A percentile compares a stretch with the other conserved stretches of the same genome.
phyloP scores from a whole-genome alignment of 2,113 vertebrate genomes.

The Tachysurus fulvidraco region DNA sequence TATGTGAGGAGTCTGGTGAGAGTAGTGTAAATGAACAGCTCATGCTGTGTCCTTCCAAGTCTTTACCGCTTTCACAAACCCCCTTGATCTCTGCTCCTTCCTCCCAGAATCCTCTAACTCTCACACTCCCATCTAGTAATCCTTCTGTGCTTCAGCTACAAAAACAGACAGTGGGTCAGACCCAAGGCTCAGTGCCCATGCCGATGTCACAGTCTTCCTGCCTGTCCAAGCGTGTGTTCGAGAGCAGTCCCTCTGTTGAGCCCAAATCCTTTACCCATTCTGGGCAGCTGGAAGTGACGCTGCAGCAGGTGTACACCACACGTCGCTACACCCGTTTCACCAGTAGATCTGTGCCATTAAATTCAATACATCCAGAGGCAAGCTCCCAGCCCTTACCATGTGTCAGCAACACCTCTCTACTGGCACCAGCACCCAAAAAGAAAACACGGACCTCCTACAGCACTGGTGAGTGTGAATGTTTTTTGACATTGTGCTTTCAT shows the following conservation, averaged over 20 bases:
- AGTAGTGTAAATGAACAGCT: slow-evolving; percentile 41
- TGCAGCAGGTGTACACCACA: slow-evolving; percentile 61
- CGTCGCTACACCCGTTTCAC: slow-evolving; percentile 67
- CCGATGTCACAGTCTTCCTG: slow-evolving; percentile 26
- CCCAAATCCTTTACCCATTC: slow-evolving; percentile 21
- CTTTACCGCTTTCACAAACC: slow-evolving; percentile 31
- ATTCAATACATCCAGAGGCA: slow-evolving; percentile 23
- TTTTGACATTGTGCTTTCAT: slow-evolving; percentile 22
- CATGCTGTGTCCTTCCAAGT: slow-evolving; percentile 38
- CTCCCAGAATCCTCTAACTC: slow-evolving; percentile 11
- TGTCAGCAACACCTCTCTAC: slow-evolving; percentile 54
- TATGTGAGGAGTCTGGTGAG: slow-evolving; percentile 40
- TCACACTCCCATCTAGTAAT: slow-evolving; percentile 23
- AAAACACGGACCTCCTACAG: slow-evolving; percentile 89
- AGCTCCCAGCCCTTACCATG: slow-evolving; percentile 54
- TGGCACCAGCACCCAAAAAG: slow-evolving; percentile 75
- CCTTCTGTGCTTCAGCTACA: slow-evolving; percentile 20
- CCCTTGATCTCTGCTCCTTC: slow-evolving; percentile 23
- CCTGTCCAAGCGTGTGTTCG: slow-evolving; percentile 35
- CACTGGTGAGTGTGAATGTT: slow-evolving; percentile 70
- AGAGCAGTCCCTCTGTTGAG: slow-evolving; percentile 24
- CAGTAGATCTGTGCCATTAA: slow-evolving; percentile 58
- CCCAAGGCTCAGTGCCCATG: slow-evolving; percentile 41
- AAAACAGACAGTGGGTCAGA: slow-evolving; percentile 19
- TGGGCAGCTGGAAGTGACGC: slow-evolving; percentile 60